Conservation (phyloP, 2,888 invertebrate genomes). For the Onthophagus sagittarius region DNA sequence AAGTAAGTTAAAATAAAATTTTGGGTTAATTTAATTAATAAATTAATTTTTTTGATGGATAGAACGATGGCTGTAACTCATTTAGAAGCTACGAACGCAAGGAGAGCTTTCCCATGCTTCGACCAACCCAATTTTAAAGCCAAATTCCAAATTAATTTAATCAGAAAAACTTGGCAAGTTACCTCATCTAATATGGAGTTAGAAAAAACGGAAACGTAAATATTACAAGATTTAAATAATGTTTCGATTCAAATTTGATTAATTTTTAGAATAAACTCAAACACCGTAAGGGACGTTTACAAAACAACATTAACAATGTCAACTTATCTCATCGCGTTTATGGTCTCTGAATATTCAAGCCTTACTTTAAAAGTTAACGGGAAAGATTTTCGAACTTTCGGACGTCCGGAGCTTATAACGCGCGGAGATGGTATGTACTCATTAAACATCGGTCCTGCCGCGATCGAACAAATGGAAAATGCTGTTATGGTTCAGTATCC, state of each 20-base stretch:
- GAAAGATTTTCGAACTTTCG: constrained; percentile 61
- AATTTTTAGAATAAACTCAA: background rate
- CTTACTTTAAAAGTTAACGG: constrained; percentile 47
- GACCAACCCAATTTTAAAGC: constrained; percentile 55
- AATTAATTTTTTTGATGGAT: background rate
- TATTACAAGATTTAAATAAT: background rate
- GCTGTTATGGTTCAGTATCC: constrained; percentile 58
- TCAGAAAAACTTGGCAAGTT: constrained; percentile 23
- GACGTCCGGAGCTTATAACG: constrained; percentile 62
- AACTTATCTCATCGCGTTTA: constrained; percentile 78
- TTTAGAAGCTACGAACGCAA: constrained; percentile 46
- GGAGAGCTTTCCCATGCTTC: constrained; percentile 70
- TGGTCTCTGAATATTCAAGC: constrained; percentile 67
- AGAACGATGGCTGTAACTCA: constrained; percentile 20
- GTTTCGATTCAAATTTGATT: background rate
- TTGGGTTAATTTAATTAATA: background rate
- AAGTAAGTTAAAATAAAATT: constrained; percentile 4
- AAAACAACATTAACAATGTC: constrained; percentile 71
- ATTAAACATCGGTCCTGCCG: constrained; percentile 10
- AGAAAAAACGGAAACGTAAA: background rate
- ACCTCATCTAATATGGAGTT: constrained; percentile 16
- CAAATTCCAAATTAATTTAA: constrained; percentile 45
- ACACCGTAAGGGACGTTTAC: background rate
- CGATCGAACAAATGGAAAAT: constrained; percentile 48
- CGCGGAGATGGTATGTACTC: constrained; percentile 47